Conservation (phyloP, 2,113 vertebrate genomes). For the Ursus arctos region DNA sequence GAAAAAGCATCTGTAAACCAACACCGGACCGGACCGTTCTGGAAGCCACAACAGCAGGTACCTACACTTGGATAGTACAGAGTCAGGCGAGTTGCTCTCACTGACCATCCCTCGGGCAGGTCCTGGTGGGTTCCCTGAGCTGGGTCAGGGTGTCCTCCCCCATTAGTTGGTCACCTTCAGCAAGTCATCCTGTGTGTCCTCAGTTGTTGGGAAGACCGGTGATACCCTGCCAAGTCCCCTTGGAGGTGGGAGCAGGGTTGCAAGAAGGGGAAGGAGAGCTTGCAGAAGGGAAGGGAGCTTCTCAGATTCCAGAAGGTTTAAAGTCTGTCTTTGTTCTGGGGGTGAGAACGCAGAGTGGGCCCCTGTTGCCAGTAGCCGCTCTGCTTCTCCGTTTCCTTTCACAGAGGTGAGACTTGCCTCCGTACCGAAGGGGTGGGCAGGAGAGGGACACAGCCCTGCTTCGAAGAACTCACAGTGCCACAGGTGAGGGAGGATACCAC, state of each 20-base stretch:
- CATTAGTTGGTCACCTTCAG: neutral
- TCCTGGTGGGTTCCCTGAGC: neutral
- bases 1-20: neutral
- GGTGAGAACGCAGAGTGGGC: neutral
- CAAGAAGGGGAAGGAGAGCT: neutral
- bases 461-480: neutral
- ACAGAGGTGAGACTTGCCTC: neutral
- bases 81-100: neutral
- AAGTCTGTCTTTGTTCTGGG: slow-evolving; percentile 39
- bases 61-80: neutral
- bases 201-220: neutral
- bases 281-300: neutral
- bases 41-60: neutral
- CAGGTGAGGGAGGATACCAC: neutral
- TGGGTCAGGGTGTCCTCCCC: neutral
- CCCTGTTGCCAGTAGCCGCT: neutral
- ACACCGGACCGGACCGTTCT: neutral
- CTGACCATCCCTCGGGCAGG: neutral
- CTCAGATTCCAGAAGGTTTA: neutral
- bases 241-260: neutral
- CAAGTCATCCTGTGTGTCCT: neutral
- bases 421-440: neutral
- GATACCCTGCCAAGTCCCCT: neutral
- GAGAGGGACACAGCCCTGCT: neutral
- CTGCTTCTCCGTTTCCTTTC: slow-evolving; percentile 10